phyloP scores from a whole-genome alignment of 2,888 invertebrate species.

The Argynnis bischoffii region DNA sequence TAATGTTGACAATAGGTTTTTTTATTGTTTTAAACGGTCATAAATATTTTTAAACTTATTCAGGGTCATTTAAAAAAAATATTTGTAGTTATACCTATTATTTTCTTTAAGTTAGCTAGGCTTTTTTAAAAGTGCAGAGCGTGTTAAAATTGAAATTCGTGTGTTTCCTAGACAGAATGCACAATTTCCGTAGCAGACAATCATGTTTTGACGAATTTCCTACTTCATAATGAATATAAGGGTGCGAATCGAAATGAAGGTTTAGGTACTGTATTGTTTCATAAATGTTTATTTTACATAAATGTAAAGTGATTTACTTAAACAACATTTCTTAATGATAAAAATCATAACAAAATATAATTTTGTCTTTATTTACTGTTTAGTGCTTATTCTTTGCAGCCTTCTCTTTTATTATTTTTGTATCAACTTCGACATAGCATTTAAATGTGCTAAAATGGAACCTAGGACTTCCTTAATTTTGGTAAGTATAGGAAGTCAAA shows the following conservation, averaged over 20 bases:
- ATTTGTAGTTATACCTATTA: not conserved
- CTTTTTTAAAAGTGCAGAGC: constrained; percentile 15
- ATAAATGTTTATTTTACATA: constrained; percentile 18
- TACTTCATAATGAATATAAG: constrained; percentile 43
- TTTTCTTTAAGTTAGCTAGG: not conserved
- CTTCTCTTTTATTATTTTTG: too few species aligned
- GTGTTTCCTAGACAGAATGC: constrained; percentile 42
- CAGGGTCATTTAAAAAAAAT: too few species aligned
- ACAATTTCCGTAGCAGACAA: constrained; percentile 47
- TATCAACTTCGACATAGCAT: too few species aligned
- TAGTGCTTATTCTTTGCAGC: too few species aligned
- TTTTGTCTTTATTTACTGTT: not conserved
- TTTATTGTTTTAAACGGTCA: too few species aligned
- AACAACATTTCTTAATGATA: not conserved
- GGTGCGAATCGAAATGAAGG: constrained; percentile 34
- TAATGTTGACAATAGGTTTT: too few species aligned
- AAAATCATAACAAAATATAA: not conserved
- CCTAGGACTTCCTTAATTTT: too few species aligned
- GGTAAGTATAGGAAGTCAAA: too few species aligned
- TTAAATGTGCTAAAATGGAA: too few species aligned
- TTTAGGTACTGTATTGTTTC: constrained; percentile 27
- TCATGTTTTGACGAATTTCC: constrained; percentile 46
- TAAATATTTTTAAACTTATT: too few species aligned
- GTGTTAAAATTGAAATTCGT: constrained; percentile 35
- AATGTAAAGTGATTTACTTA: not conserved